phyloP scores from a whole-genome alignment of 2,113 vertebrate genomes.

The Poeciliopsis prolifica region DNA sequence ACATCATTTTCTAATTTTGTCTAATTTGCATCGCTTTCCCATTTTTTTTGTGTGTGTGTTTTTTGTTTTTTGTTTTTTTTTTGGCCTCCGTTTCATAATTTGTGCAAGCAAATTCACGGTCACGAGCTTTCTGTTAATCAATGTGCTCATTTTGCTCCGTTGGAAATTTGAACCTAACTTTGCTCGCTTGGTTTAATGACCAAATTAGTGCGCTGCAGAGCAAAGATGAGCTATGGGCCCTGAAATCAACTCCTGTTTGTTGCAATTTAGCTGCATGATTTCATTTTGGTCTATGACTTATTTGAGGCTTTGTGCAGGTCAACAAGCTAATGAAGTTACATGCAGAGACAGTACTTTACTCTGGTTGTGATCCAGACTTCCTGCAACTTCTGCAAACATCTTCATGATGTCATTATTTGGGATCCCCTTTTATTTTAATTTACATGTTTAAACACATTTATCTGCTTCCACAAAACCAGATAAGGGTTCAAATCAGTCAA shows the following conservation, averaged over 20 bases:
- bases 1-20: constrained; percentile 58
- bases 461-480: not conserved
- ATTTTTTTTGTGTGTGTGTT: constrained; percentile 16
- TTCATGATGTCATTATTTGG: not conserved
- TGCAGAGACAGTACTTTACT: not conserved
- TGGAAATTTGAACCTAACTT: constrained; percentile 28
- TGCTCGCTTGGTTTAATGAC: constrained; percentile 17
- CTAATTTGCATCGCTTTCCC: constrained; percentile 40
- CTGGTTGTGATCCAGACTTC: not conserved
- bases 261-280: constrained; percentile 1
- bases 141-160: constrained; percentile 19
- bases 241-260: constrained; percentile 12
- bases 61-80: not conserved
- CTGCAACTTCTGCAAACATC: not conserved
- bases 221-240: not conserved
- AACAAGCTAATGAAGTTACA: constrained; percentile 6
- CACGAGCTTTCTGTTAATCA: constrained; percentile 25
- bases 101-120: constrained; percentile 25
- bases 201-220: constrained; percentile 13
- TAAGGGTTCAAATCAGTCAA: no score
- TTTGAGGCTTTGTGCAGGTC: not conserved
- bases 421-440: not conserved
- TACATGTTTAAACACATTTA: not conserved
- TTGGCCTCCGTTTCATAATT: constrained; percentile 27
- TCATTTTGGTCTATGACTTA: constrained; percentile 3